These are phyloP conservation scores for Gallinago solitaria DNA, from an alignment of 2,797 vertebrate species.

Conservation along the genomic window DNA sequence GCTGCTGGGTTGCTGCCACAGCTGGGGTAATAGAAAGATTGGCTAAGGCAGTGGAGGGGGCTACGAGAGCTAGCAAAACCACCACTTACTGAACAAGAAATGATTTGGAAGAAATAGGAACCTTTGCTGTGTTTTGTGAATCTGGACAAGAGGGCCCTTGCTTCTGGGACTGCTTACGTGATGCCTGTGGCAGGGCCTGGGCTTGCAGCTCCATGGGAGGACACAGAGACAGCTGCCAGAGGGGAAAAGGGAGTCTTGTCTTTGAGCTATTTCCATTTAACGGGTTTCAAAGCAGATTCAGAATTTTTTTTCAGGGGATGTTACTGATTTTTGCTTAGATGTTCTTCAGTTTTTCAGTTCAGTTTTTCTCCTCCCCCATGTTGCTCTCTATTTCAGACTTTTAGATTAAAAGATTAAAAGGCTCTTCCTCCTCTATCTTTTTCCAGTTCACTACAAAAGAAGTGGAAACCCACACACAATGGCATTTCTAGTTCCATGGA, in stretches of 20 bases:
- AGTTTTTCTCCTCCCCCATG: neutral
- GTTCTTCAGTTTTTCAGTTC: neutral
- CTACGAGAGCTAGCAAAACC: neutral
- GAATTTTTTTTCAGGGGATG: accelerated
- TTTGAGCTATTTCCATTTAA: neutral
- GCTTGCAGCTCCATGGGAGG: neutral
- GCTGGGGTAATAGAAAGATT: neutral
- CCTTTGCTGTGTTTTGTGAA: neutral
- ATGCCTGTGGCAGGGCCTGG: neutral
- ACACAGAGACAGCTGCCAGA: neutral
- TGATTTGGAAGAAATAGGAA: neutral
- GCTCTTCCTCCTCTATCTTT: neutral
- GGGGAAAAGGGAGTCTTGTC: neutral
- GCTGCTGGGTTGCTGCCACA: neutral
- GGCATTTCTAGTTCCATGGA: neutral
- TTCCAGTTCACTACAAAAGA: neutral
- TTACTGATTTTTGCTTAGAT: neutral
- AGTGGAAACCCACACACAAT: neutral
- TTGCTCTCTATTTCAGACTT: neutral
- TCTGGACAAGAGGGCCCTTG: neutral
- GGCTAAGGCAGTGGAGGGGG: neutral
- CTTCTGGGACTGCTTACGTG: neutral
- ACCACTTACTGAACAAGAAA: neutral
- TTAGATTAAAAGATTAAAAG: neutral
- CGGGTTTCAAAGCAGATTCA: neutral